Evolutionary conservation across 2,888 invertebrate genomes (phyloP).

Genomic region (Nemapogon koenigi): DNA sequence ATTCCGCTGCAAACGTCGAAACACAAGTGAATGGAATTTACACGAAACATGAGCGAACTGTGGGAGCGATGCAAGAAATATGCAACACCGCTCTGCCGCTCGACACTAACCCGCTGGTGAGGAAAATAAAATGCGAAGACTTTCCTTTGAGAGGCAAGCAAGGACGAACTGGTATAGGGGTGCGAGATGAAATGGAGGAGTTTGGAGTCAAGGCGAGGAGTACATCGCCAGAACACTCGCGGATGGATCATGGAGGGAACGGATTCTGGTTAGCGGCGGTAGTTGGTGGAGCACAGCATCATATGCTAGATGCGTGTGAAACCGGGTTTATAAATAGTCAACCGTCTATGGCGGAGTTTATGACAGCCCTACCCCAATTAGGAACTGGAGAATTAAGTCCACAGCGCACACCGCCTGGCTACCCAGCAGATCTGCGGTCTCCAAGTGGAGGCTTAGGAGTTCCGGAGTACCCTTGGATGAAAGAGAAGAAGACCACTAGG

Average conservation of each 20-base stretch:
- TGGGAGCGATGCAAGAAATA: conserved; percentile 60
- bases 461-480: conserved; percentile 97
- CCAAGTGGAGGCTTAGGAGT: conserved; percentile 79
- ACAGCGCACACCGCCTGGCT: conserved; percentile 75
- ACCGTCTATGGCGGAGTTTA: conserved; percentile 95
- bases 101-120: conserved; percentile 58
- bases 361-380: conserved; percentile 82
- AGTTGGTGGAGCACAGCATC: conserved; percentile 66
- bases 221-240: conserved; percentile 68
- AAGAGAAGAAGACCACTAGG: conserved; percentile 93
- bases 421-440: conserved; percentile 65
- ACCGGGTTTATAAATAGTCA: conserved; percentile 94
- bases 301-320: conserved; percentile 70
- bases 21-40: conserved; percentile 43
- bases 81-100: conserved; percentile 63
- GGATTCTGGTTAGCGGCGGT: conserved; percentile 79
- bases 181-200: conserved; percentile 68
- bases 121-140: conserved; percentile 65
- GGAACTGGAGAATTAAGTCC: conserved; percentile 71
- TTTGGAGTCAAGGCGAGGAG: conserved; percentile 74
- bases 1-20: conserved; percentile 48
- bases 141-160: conserved; percentile 57
- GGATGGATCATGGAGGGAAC: conserved; percentile 63
- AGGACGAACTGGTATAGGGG: conserved; percentile 55
- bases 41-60: conserved; percentile 31